Base-by-base conservation (phyloP, 2,113 vertebrate species). In the Xerus inauris region DNA sequence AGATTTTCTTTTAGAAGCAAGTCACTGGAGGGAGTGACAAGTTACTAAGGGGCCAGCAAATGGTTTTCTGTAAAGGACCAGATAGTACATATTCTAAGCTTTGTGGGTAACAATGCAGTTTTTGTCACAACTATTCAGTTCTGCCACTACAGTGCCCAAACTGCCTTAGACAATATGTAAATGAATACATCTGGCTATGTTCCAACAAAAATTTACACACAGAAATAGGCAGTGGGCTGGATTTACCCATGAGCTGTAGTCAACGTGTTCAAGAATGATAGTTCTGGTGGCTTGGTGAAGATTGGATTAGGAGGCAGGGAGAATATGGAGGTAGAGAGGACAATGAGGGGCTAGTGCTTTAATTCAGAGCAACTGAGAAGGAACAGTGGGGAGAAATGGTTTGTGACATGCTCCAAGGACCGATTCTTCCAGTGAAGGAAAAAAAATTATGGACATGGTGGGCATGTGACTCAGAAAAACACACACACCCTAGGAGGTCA, bases 391-490 rank as follows among this genome's bases (percentile, higher is more conserved):
- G 65, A 85, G 42, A 87, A 87, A 73, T 80, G 69, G 22, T 69
- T 47, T 62, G 42, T 94, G 57, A 64, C 12, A n/a, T 59, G 65
- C 38, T 91, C 38, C 65, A 49, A 49, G n/a, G 32, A 84, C 42
- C 65, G 30, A 88, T 64, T 84, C 35, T 79, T 92, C 26, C 32
- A 87, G 32, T 49, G 30, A 76, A 85, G 38, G 16, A 87, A 87
- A 49, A 49, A 91, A 72, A 92, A 22, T 19, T 20, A 8, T 32
- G 26, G 57, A 28, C 20, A 13, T 72, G 71, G n/a, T n/a, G 26
- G 67, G 38, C 47, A 28, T 59, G n/a, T 84, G 92, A 94, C 89
- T 96, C 81, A 85, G 94, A 95, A 67, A 51, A 77, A 88, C 1
- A 7, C 8, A 0, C 22, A 83, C 19, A n/a, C 69, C 93, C 64